A percentile compares a stretch with the other conserved stretches of the same genome.
Conservation (phyloP, 2,797 vertebrate genomes). For the Tinamus major region DNA sequence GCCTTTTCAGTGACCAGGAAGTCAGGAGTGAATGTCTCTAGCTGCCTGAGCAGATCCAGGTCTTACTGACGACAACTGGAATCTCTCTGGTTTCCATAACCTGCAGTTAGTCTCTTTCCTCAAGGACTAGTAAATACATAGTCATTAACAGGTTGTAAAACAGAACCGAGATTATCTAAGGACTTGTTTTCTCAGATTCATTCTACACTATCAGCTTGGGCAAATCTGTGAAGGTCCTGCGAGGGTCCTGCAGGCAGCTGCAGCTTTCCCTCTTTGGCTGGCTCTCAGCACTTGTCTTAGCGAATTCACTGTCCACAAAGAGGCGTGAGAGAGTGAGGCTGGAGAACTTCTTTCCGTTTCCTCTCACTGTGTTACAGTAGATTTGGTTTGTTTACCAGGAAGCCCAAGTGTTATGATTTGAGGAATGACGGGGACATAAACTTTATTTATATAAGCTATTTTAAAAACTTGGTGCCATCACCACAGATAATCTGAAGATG, state of each 20-base stretch:
- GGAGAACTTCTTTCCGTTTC: background rate
- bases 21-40: background rate
- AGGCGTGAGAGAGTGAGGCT: background rate
- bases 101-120: background rate
- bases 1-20: background rate
- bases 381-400: background rate
- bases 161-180: constrained; percentile 9
- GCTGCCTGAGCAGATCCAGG: background rate
- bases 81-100: constrained; percentile 22
- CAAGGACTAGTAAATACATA: constrained; percentile 44
- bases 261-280: background rate
- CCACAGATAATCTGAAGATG: background rate
- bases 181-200: constrained; percentile 28
- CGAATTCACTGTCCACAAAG: background rate
- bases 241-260: background rate
- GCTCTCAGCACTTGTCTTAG: background rate
- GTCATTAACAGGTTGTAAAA: constrained; percentile 15
- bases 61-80: background rate
- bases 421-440: background rate
- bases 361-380: background rate
- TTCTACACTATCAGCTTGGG: background rate
- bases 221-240: background rate
- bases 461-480: background rate
- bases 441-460: background rate
- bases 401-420: background rate